Conservation (phyloP, 2,797 vertebrate genomes). For the Eupleurogrammus muticus region DNA sequence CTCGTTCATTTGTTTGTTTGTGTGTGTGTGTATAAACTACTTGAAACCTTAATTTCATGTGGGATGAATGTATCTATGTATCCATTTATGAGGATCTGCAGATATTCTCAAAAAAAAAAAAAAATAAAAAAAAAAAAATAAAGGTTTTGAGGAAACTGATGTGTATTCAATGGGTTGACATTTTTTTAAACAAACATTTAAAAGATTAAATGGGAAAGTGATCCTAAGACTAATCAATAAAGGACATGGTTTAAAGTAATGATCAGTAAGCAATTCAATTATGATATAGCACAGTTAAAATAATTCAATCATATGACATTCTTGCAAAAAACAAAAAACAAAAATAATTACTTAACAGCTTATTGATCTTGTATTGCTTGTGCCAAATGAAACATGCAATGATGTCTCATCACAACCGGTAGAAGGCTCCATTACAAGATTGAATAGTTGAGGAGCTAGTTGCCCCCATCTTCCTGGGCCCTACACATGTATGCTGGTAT, state of each 20-base stretch:
- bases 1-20: too few species aligned
- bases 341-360: background rate
- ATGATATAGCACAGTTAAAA: background rate
- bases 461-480: conserved; percentile 11
- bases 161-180: background rate
- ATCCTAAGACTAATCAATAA: too few species aligned
- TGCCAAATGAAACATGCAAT: background rate
- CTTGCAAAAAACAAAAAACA: too few species aligned
- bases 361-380: conserved; percentile 8
- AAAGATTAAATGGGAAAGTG: background rate
- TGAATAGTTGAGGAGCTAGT: background rate
- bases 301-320: background rate
- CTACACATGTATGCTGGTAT: conserved; percentile 31
- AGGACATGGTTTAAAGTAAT: too few species aligned
- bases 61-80: too few species aligned
- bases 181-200: background rate
- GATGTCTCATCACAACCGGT: background rate
- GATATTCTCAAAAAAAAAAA: background rate
- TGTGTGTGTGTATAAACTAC: too few species aligned
- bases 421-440: background rate
- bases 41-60: too few species aligned
- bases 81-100: background rate
- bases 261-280: too few species aligned
- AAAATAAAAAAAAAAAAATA: too few species aligned
- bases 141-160: too few species aligned